A percentile compares a stretch with the other conserved stretches of the same genome.
These are phyloP conservation scores for Daktulosphaira vitifoliae DNA, from an alignment of 1,140 invertebrate species.

Conservation along the genomic window DNA sequence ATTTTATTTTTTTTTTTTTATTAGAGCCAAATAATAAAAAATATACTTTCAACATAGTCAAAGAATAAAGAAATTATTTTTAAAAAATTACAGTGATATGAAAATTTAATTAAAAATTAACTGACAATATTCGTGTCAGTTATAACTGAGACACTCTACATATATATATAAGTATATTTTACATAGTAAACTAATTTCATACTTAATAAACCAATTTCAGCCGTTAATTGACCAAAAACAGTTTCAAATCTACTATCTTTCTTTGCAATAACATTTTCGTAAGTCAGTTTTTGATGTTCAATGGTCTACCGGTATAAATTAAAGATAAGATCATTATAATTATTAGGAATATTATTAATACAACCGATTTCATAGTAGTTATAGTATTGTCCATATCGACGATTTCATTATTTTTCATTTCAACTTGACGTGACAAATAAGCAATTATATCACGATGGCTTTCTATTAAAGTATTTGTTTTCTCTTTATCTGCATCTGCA, in stretches of 20 bases:
- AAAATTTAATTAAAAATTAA: too few relatives aligned
- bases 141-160: too few relatives aligned
- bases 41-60: too few relatives aligned
- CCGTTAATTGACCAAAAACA: constrained; percentile 19
- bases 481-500: constrained; percentile 9
- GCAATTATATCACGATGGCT: constrained; percentile 17
- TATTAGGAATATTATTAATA: too few relatives aligned
- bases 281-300: constrained; percentile 24
- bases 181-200: too few relatives aligned
- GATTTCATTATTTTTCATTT: constrained; percentile 24
- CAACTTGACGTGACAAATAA: constrained; percentile 13
- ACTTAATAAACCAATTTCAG: constrained; percentile 27
- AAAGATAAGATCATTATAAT: too few relatives aligned
- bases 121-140: too few relatives aligned
- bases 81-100: too few relatives aligned
- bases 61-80: too few relatives aligned
- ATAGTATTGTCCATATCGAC: constrained; percentile 12
- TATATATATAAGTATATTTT: too few relatives aligned
- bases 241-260: constrained; percentile 22
- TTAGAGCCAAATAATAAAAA: too few relatives aligned
- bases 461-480: not conserved
- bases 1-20: too few relatives aligned
- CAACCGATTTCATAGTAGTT: constrained; percentile 9
- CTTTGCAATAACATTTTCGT: constrained; percentile 14
- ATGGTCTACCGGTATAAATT: constrained; percentile 1